phyloP scores from a whole-genome alignment of 2,888 invertebrate species.

The Caenorhabditis sp. region DNA sequence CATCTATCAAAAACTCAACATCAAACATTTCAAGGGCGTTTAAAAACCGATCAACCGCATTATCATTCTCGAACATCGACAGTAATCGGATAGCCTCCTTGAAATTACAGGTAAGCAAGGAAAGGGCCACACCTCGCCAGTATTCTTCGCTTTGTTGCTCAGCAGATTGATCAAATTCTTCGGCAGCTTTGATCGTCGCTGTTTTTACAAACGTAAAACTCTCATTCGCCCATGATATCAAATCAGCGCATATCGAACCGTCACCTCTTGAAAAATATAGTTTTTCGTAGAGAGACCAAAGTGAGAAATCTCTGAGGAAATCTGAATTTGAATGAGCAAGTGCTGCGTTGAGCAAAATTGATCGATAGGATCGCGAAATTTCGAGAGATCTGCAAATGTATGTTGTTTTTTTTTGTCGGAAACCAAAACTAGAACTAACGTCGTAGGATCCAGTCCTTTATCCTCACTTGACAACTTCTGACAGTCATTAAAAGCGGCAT shows the following conservation, averaged over 20 bases:
- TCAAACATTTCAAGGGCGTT: constrained; percentile 32
- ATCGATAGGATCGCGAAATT: constrained; percentile 41
- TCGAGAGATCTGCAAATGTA: constrained; percentile 13
- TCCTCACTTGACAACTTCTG: constrained; percentile 17
- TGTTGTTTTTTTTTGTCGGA: no score
- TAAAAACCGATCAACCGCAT: constrained; percentile 29
- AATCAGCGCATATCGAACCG: constrained; percentile 38
- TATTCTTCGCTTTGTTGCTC: constrained; percentile 13
- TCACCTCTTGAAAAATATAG: constrained; percentile 43
- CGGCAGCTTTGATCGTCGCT: constrained; percentile 17
- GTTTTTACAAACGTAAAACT: constrained; percentile 35
- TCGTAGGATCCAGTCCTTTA: constrained; percentile 21
- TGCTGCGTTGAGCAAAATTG: constrained; percentile 42
- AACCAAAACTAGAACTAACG: constrained; percentile 6
- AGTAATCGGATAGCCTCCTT: constrained; percentile 31
- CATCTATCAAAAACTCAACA: constrained; percentile 30
- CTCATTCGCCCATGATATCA: constrained; percentile 47
- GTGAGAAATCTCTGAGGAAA: constrained; percentile 37
- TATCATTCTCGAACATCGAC: constrained; percentile 5
- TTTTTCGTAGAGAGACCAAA: constrained; percentile 50
- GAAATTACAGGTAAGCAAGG: constrained; percentile 37
- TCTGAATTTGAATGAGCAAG: constrained; percentile 16
- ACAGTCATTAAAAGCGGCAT: constrained; percentile 38
- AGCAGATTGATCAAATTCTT: not conserved
- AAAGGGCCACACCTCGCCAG: constrained; percentile 28